A percentile compares a stretch with the other conserved stretches of the same genome.
Conservation (phyloP, 2,797 vertebrate species). For the Spinus olivaceus region DNA sequence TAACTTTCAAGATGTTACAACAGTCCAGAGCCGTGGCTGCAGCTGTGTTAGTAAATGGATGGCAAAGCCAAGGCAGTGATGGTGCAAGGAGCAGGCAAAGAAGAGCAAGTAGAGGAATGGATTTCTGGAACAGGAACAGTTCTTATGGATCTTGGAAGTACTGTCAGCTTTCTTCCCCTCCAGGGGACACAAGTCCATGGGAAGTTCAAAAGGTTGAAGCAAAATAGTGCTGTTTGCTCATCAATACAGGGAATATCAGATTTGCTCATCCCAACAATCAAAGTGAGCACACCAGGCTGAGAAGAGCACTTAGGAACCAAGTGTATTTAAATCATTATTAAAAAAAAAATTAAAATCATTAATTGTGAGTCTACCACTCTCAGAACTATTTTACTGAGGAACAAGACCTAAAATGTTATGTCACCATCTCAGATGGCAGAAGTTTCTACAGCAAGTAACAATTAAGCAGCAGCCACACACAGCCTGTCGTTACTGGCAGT, state of each 20-base stretch:
- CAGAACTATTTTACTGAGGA: background rate
- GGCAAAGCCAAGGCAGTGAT: background rate
- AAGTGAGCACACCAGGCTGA: background rate
- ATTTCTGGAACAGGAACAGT: background rate
- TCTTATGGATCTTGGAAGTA: background rate
- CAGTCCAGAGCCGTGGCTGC: background rate
- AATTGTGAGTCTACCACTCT: background rate
- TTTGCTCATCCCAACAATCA: background rate
- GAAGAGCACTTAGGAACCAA: background rate
- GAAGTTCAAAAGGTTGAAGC: background rate
- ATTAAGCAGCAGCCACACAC: background rate
- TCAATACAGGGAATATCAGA: background rate
- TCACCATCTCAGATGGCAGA: background rate
- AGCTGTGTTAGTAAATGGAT: background rate
- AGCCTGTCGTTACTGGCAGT: background rate
- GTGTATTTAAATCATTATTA: background rate
- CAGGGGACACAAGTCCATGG: background rate
- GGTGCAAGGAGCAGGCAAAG: background rate
- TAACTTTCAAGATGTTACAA: background rate
- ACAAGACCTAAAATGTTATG: background rate
- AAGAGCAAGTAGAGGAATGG: fast-evolving
- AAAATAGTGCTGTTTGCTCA: background rate
- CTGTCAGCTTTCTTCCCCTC: background rate
- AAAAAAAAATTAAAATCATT: background rate
- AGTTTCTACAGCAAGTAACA: background rate